Percentiles rank a stretch among this genome's conserved stretches.
These are phyloP conservation scores for Echeneis naucrates DNA, from an alignment of 2,797 vertebrate species.

Conservation along the genomic window DNA sequence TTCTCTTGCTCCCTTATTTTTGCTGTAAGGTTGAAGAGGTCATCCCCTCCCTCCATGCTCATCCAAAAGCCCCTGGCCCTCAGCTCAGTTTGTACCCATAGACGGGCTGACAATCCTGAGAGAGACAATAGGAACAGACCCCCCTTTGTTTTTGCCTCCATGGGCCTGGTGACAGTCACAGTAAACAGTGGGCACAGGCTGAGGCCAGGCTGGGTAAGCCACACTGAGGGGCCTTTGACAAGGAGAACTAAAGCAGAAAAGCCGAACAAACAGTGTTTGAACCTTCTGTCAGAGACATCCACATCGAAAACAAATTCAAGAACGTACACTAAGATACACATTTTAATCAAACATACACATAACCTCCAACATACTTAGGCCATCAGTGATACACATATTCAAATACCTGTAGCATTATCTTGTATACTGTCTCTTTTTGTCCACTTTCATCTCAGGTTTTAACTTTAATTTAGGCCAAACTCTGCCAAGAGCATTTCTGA, in stretches of 20 bases:
- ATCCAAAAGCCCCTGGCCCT: constrained; percentile 57
- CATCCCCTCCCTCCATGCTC: constrained; percentile 51
- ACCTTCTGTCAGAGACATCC: constrained; percentile 24
- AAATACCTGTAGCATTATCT: not conserved
- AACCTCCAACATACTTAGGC: constrained; percentile 5
- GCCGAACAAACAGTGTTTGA: constrained; percentile 64
- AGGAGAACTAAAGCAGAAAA: constrained; percentile 81
- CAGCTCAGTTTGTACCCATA: constrained; percentile 74
- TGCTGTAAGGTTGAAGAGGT: constrained; percentile 66
- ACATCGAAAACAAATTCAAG: constrained; percentile 21
- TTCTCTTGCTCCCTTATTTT: constrained; percentile 43
- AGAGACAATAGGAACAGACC: constrained; percentile 94
- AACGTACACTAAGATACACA: constrained; percentile 1
- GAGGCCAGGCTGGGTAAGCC: constrained; percentile 87
- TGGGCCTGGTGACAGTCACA: constrained; percentile 92
- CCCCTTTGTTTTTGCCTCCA: constrained; percentile 93
- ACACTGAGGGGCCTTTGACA: constrained; percentile 90
- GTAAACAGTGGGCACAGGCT: constrained; percentile 90
- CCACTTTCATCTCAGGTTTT: constrained; percentile 4
- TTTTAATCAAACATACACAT: not conserved
- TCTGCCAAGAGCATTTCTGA: constrained; percentile 36
- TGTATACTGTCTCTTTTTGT: not conserved
- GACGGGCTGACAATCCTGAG: constrained; percentile 85
- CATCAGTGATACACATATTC: not conserved
- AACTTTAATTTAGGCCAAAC: constrained; percentile 22